A percentile compares a stretch with the other conserved stretches of the same genome.
phyloP scores from a whole-genome alignment of 2,113 vertebrate species.

The Entelurus aequoreus region DNA sequence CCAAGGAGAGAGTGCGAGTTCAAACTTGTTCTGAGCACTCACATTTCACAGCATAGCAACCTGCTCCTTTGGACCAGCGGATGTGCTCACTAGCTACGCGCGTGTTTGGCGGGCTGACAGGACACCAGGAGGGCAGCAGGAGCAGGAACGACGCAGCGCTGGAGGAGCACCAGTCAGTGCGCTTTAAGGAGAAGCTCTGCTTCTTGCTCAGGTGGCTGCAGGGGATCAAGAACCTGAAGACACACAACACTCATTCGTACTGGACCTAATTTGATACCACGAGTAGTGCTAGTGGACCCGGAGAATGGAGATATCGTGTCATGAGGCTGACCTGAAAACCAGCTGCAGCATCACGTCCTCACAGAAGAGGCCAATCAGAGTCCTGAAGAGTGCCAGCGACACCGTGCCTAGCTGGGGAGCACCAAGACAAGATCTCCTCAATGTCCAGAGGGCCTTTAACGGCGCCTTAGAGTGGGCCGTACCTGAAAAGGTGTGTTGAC shows the following conservation, averaged over 20 bases:
- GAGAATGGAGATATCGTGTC: not conserved
- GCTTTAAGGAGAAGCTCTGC: constrained; percentile 74
- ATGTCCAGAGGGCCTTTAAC: not conserved
- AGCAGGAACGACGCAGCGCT: constrained; percentile 82
- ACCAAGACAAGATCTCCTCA: not conserved
- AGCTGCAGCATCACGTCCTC: constrained; percentile 97
- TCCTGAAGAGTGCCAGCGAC: constrained; percentile 90
- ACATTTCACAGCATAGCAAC: constrained; percentile 10
- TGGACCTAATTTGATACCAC: not conserved
- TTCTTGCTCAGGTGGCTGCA: constrained; percentile 84
- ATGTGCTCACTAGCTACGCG: constrained; percentile 70
- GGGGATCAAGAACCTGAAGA: constrained; percentile 84
- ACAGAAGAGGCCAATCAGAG: constrained; percentile 90
- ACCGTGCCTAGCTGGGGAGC: constrained; percentile 83
- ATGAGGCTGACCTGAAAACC: constrained; percentile 80
- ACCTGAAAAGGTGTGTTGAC: constrained; percentile 97
- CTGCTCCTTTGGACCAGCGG: constrained; percentile 79
- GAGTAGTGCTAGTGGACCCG: not conserved
- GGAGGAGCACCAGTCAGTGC: constrained; percentile 83
- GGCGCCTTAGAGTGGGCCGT: constrained; percentile 22
- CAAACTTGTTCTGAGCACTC: not conserved
- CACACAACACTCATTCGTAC: not conserved
- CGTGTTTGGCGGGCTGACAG: constrained; percentile 58
- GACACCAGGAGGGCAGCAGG: constrained; percentile 83
- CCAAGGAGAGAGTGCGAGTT: not conserved